Evolutionary conservation across 1,140 invertebrate genomes (phyloP), one percentile per base, ranked within the genome.

Genomic region (Trialeurodes vaporariorum): DNA sequence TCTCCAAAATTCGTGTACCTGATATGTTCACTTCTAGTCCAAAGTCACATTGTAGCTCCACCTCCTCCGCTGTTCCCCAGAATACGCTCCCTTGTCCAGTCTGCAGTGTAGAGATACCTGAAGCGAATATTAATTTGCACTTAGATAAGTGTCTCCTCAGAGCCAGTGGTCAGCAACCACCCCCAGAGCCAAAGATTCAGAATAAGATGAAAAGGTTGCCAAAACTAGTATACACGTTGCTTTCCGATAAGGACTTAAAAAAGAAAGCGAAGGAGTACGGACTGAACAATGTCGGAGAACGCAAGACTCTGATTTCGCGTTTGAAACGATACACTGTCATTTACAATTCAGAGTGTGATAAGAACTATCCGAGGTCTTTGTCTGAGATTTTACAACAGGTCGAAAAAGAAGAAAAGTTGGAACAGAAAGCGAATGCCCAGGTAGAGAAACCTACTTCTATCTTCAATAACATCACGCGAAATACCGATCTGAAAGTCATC

Each of bases 281-380:
- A 13, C 72, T 85, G 9, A 78, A 77, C 17, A 71, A 72, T 2
- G 72, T 78, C 26, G 84, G 84, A 34, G 79, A 83, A 70, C 76
- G 78, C 67, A 81, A 79, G 75, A 67, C 73, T 21, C 69, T 83
- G 22, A 78, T 81, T 27, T 68, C 66, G n/a, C 72, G 82, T 27
- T 74, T 81, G 64, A 77, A 80, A 64, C 78, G 73, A 61, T 83
- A 79, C 66, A 76, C 72, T 12, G 71, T 77, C 34, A 69, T 83
- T 22, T 82, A 80, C 69, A 83, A 83, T 72, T 75, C 81, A 22
- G 81, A 83, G 70, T 81, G 80, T 69, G 82, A 83, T 72, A 79
- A 78, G 70, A 24, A 69, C 13, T 69, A 76, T 67, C 82, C 81
- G 1, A 73, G 79, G 71, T 27, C 79, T 21, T 60, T 79, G 2